Evolutionary conservation across 2,888 invertebrate genomes (phyloP).

Genomic region (Andrena minutula): DNA sequence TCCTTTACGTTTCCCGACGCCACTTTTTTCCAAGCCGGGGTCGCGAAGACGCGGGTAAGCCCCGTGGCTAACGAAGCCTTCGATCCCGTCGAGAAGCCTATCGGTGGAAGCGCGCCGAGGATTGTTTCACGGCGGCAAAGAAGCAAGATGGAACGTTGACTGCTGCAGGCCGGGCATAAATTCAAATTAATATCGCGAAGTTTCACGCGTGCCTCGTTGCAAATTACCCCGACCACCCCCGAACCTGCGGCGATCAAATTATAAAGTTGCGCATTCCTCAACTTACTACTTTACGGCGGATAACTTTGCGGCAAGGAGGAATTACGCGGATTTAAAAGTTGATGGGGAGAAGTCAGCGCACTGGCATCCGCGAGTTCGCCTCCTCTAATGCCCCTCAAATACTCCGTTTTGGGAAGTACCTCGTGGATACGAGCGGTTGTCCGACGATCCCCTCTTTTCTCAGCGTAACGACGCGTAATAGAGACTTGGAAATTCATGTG

Average conservation of each 20-base stretch:
- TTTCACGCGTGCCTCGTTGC: conserved; percentile 75
- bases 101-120: background rate
- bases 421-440: background rate
- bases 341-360: conserved; percentile 70
- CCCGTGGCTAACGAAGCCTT: conserved; percentile 21
- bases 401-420: conserved; percentile 34
- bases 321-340: conserved; percentile 81
- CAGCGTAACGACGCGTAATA: background rate
- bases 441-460: background rate
- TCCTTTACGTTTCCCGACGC: conserved; percentile 51
- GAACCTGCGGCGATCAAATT: conserved; percentile 79
- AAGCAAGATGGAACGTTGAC: background rate
- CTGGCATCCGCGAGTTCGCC: conserved; percentile 71
- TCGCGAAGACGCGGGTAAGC: background rate
- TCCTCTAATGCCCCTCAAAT: conserved; percentile 42
- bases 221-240: conserved; percentile 75
- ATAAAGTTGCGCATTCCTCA: conserved; percentile 82
- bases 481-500: no score
- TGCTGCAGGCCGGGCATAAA: conserved; percentile 71
- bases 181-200: conserved; percentile 79
- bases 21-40: background rate
- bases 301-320: conserved; percentile 75
- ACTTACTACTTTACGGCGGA: conserved; percentile 78
- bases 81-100: conserved; percentile 4
- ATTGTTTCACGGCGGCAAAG: conserved; percentile 30